A percentile compares a stretch with the other conserved stretches of the same genome.
These are phyloP conservation scores for Rhynchotus rufescens DNA, from an alignment of 2,797 vertebrate genomes.

Conservation along the genomic window DNA sequence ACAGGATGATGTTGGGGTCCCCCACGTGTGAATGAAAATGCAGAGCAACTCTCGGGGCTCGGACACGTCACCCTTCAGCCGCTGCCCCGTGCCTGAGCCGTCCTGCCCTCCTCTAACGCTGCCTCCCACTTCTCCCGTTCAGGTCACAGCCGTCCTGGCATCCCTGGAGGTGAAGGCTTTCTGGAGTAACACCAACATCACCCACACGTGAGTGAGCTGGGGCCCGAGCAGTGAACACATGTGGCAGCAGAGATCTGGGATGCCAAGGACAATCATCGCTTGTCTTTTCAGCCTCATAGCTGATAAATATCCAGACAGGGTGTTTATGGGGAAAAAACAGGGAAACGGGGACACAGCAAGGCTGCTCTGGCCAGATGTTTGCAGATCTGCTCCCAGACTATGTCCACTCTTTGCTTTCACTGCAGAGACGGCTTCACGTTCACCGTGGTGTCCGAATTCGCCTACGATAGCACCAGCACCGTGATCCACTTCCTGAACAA, in stretches of 20 bases:
- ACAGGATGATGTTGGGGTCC: neutral
- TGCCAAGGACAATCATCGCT: neutral
- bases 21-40: neutral
- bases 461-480: constrained; percentile 32
- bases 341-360: neutral
- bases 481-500: constrained; percentile 75
- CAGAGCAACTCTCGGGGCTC: neutral
- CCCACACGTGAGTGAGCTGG: constrained; percentile 27
- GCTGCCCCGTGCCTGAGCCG: fast-evolving
- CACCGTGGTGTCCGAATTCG: constrained; percentile 35
- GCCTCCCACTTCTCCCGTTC: fast-evolving
- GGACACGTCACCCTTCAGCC: fast-evolving
- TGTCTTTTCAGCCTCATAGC: neutral
- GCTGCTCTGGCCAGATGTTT: neutral
- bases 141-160: constrained; percentile 67
- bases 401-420: neutral
- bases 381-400: neutral
- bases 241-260: neutral
- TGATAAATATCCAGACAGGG: neutral
- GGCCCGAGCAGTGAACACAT: neutral
- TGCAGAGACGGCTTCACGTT: constrained; percentile 33
- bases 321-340: neutral
- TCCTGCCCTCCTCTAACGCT: neutral
- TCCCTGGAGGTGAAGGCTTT: constrained; percentile 66
- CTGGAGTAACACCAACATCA: constrained; percentile 61